A percentile compares a stretch with the other conserved stretches of the same genome.
phyloP scores from a whole-genome alignment of 2,113 vertebrate species.

The Parus major region DNA sequence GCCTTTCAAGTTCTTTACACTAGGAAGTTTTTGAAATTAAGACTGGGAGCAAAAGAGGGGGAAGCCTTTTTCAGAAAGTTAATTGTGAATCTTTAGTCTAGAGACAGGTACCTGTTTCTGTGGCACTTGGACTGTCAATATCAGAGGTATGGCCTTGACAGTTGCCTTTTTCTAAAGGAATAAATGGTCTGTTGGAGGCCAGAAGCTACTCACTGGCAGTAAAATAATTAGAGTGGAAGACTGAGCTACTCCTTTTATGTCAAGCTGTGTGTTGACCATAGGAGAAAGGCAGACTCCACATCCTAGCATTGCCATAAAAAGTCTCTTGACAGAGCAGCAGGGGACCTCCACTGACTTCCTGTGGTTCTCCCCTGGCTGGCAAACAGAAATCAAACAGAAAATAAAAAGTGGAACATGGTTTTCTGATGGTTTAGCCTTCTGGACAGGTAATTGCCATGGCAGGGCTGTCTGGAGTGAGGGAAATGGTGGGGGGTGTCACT shows the following conservation, averaged over 20 bases:
- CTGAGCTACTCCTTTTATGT: neutral
- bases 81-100: neutral
- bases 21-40: neutral
- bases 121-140: neutral
- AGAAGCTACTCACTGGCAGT: neutral
- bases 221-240: neutral
- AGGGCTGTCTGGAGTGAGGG: neutral
- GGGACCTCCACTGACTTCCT: neutral
- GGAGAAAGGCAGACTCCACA: neutral
- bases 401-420: neutral
- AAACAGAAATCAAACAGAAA: neutral
- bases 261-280: neutral
- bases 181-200: neutral
- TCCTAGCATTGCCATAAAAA: neutral
- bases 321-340: neutral
- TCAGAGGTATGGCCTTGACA: neutral
- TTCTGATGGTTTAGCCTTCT: neutral
- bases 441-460: neutral
- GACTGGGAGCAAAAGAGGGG: neutral
- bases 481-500: rapidly evolving
- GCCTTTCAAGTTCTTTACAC: neutral
- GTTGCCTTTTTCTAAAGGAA: neutral
- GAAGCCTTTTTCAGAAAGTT: neutral
- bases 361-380: neutral
- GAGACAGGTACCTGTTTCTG: neutral